Evolutionary conservation across 1,140 invertebrate species (phyloP).

Genomic region (Tribolium madens): DNA sequence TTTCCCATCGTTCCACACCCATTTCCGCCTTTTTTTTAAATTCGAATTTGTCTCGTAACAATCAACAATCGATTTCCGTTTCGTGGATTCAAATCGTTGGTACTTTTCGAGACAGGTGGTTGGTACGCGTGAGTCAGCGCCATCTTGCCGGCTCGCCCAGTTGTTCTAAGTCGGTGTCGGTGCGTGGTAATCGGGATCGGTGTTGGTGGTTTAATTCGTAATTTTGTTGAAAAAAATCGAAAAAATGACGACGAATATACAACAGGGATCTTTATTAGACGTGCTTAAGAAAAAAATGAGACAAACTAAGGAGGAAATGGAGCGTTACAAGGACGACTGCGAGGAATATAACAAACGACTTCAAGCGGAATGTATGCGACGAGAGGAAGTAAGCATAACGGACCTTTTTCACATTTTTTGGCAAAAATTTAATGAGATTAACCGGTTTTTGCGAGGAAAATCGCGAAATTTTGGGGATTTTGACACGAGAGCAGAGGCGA

Average conservation of each 20-base stretch:
- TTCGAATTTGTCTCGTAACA: background rate
- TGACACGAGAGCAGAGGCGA: too few relatives aligned
- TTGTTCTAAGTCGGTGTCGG: conserved; percentile 49
- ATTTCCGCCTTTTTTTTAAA: background rate
- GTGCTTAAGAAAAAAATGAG: conserved; percentile 99
- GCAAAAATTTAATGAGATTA: background rate
- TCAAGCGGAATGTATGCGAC: conserved; percentile 89
- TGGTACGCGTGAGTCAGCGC: conserved; percentile 53
- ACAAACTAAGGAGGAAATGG: conserved; percentile 97
- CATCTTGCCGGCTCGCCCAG: conserved; percentile 62
- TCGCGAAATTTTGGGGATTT: too few relatives aligned
- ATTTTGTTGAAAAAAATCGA: conserved; percentile 9
- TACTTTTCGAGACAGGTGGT: conserved; percentile 50
- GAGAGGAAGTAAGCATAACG: conserved; percentile 89
- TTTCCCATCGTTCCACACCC: background rate
- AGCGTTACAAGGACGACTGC: conserved; percentile 96
- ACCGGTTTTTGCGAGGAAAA: background rate
- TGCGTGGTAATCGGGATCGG: conserved; percentile 11
- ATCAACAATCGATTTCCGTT: background rate
- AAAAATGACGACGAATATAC: conserved; percentile 85
- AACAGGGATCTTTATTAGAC: conserved; percentile 89
- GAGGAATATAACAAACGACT: conserved; percentile 92
- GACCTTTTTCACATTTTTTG: background rate
- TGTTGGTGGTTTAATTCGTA: background rate
- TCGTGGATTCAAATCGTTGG: background rate